Base-by-base conservation (phyloP, 2,888 invertebrate species). In the Polylopha cassiicola region DNA sequence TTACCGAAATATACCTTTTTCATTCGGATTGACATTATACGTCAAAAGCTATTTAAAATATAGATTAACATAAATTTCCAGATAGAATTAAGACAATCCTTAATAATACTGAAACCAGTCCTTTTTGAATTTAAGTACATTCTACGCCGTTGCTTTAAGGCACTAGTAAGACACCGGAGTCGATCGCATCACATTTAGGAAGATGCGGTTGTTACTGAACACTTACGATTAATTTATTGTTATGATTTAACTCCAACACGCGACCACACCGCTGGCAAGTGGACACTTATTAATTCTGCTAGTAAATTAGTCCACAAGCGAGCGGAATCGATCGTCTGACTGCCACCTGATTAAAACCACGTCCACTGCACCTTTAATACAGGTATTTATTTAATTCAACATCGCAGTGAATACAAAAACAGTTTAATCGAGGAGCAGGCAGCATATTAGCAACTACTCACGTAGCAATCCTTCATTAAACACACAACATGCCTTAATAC, bases 141-240 rank as follows among this genome's bases (percentile, higher is more conserved):
- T 54, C 54, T 53, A 58, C 54, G 53, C 48, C 50, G 51, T 42
- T 45, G 45, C 53, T 56, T 51, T 61, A 67, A 73, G 72, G 67
- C 69, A 72, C 72, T 66, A 65, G 55, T 61, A 70, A 72, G 70
- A 73, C 72, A 71, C 64, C 61, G 56, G 48, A 58, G 49, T n/a
- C 63, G 68, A 60, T 71, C 65, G 58, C 63, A 59, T 61, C 60
- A 55, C 60, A 57, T 71, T 78, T 76, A 78, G 68, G 66, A 69
- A 73, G 71, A 74, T 61, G 52, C 58, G n/a, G n/a, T 68, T 65
- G 65, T 76, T 66, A 68, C 72, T 73, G 71, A 72, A 60, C 55
- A 72, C 61, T 66, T 73, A 73, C 70, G n/a, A 79, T 79, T 80
- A 76, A 73, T 78, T 73, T 72, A 72, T 73, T 73, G 70, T 73